A percentile compares a stretch with the other conserved stretches of the same genome.
These are phyloP conservation scores for Betta splendens DNA, from an alignment of 2,797 vertebrate genomes.

Conservation along the genomic window DNA sequence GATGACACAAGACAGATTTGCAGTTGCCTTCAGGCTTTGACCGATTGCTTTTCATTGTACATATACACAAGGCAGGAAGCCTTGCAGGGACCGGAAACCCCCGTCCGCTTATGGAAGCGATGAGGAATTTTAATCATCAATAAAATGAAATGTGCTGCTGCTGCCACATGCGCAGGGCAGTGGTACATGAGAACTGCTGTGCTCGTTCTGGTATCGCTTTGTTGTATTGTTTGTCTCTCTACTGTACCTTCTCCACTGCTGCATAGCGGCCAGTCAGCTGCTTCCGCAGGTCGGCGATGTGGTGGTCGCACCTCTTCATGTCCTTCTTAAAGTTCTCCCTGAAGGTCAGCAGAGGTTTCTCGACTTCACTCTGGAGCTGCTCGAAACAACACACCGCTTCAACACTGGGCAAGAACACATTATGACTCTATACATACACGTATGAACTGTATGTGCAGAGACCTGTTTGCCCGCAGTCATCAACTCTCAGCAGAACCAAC, in stretches of 20 bases:
- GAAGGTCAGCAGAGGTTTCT: conserved; percentile 93
- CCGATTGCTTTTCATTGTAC: conserved; percentile 43
- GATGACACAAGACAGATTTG: conserved; percentile 42
- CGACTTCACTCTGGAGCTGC: conserved; percentile 96
- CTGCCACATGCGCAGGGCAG: conserved; percentile 25
- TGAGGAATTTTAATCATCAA: conserved; percentile 63
- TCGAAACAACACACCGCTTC: background rate
- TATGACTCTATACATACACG: too few relatives aligned
- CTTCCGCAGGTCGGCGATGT: conserved; percentile 92
- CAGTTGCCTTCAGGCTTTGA: conserved; percentile 41
- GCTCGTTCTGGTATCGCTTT: background rate
- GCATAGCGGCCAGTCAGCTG: conserved; percentile 91
- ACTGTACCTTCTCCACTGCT: conserved; percentile 90
- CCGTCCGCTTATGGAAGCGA: conserved; percentile 43
- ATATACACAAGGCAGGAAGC: conserved; percentile 42
- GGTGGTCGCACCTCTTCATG: conserved; percentile 97
- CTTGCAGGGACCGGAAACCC: conserved; percentile 47
- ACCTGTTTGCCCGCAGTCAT: background rate
- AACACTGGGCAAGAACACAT: background rate
- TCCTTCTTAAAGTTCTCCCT: conserved; percentile 99
- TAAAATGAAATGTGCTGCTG: conserved; percentile 44
- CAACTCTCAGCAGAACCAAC: background rate
- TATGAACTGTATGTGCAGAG: too few relatives aligned
- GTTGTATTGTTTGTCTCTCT: too few relatives aligned
- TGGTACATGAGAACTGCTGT: background rate